Evolutionary conservation across 1,140 invertebrate species (phyloP).

Genomic region (Euwallacea similis): DNA sequence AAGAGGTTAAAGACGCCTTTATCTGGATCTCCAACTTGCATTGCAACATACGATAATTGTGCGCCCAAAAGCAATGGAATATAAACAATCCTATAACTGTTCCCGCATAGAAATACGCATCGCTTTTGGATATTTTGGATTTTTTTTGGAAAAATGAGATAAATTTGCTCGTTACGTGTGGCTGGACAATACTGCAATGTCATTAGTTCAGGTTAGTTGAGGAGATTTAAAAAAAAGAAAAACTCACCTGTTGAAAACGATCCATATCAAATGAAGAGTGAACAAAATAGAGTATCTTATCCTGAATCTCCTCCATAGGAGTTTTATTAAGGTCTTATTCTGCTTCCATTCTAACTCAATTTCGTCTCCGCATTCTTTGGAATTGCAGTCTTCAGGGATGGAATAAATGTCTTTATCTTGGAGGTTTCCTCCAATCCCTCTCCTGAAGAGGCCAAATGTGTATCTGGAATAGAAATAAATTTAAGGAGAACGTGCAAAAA

Average conservation of each 20-base stretch:
- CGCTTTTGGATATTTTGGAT: slow-evolving; percentile 41
- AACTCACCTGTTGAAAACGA: slow-evolving; percentile 34
- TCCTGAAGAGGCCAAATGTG: slow-evolving; percentile 37
- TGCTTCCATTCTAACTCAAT: slow-evolving; percentile 43
- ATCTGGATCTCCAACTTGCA: slow-evolving; percentile 72
- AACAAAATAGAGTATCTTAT: slow-evolving; percentile 34
- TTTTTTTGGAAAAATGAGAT: slow-evolving; percentile 35
- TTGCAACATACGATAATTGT: slow-evolving; percentile 76
- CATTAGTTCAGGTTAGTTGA: neutral
- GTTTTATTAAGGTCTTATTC: slow-evolving; percentile 27
- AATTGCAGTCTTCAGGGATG: slow-evolving; percentile 38
- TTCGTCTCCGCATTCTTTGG: slow-evolving; percentile 40
- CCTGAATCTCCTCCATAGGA: slow-evolving; percentile 37
- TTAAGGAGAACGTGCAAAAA: neutral
- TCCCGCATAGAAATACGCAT: slow-evolving; percentile 69
- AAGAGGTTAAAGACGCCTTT: slow-evolving; percentile 72
- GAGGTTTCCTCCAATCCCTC: slow-evolving; percentile 40
- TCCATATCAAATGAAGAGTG: slow-evolving; percentile 31
- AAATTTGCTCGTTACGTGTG: slow-evolving; percentile 34
- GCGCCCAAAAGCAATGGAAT: slow-evolving; percentile 69
- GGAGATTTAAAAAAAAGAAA: too few relatives aligned
- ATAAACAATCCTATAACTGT: slow-evolving; percentile 69
- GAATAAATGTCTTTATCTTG: slow-evolving; percentile 45
- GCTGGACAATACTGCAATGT: slow-evolving; percentile 39
- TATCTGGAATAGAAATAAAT: slow-evolving; percentile 23